Evolutionary conservation across 2,888 invertebrate species (phyloP), one percentile per base, ranked within the genome.

Genomic region (Tinea semifulvella): DNA sequence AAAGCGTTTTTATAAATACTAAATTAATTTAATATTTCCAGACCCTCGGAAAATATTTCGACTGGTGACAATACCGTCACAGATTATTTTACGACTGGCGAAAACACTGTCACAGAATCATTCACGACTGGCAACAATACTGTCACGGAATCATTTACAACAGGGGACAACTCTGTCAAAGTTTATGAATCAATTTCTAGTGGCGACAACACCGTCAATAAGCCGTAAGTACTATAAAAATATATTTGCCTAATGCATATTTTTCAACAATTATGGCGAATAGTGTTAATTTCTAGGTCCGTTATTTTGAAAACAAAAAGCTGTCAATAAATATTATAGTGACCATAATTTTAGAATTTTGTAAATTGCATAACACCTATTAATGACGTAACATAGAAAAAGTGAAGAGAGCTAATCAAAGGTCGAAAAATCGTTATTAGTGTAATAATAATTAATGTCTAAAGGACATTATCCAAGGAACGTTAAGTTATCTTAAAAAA

Each of bases 1-100:
- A n/a, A n/a, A n/a, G n/a, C n/a, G n/a, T 7, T 22, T 22, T 26
- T 26, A 3, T 26, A 26, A 26, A 6, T 4, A 26, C 10, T 4
- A 2, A 26, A 2, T 3, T 26, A 26, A 26, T 31, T 31, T 31
- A n/a, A n/a, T n/a, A n/a, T n/a, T n/a, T n/a, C 6, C 31, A 31
- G 31, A 31, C 31, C 31, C 11, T 31, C 31, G 14, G 31, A 31
- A 31, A 14, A 31, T 31, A 31, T 31, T 2, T 31, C 31, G 27
- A 27, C 27, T 4, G 27, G 27, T 7, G n/a, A 27, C 27, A 27
- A 27, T 11, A n/a, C 27, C n/a, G 27, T 27, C 3, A 10, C 5
- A 10, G 27, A 27, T 4, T 27, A 10, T n/a, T n/a, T 27, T 3
- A n/a, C 27, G 11, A 27, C n/a, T 27, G 27, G 27, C 10, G 11